phyloP scores from a whole-genome alignment of 2,113 vertebrate species.

The Beaufortia kweichowensis region DNA sequence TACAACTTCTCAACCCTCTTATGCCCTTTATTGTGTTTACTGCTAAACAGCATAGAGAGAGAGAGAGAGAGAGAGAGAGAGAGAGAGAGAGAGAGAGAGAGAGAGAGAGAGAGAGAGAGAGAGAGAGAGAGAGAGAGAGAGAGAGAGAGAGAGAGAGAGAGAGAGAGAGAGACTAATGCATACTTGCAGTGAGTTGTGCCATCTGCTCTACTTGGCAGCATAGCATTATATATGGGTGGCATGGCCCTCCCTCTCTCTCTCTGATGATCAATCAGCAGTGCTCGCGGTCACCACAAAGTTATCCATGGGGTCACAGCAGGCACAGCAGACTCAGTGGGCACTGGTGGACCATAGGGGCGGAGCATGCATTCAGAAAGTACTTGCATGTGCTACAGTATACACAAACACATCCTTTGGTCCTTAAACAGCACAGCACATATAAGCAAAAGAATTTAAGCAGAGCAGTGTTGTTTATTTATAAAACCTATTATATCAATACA shows the following conservation, averaged over 20 bases:
- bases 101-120: constrained; percentile 6
- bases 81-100: background rate
- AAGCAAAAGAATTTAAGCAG: too few relatives aligned
- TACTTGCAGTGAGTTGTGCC: constrained; percentile 39
- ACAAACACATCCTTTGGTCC: too few relatives aligned
- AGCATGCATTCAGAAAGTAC: background rate
- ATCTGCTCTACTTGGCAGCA: constrained; percentile 53
- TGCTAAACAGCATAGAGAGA: background rate
- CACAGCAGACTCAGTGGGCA: constrained; percentile 21
- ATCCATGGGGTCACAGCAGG: constrained; percentile 35
- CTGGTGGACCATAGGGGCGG: background rate
- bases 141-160: constrained; percentile 22
- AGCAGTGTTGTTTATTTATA: too few relatives aligned
- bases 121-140: constrained; percentile 4
- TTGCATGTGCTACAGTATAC: too few relatives aligned
- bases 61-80: background rate
- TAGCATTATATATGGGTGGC: constrained; percentile 37
- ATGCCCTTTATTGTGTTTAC: constrained; percentile 27
- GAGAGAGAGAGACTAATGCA: background rate
- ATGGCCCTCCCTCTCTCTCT: constrained; percentile 36
- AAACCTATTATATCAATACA: too few relatives aligned
- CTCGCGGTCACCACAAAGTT: constrained; percentile 28
- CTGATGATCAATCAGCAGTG: constrained; percentile 47
- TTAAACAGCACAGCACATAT: too few relatives aligned
- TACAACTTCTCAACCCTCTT: background rate